Evolutionary conservation across 2,797 vertebrate species (phyloP).

Genomic region (Trichosurus vulpecula): DNA sequence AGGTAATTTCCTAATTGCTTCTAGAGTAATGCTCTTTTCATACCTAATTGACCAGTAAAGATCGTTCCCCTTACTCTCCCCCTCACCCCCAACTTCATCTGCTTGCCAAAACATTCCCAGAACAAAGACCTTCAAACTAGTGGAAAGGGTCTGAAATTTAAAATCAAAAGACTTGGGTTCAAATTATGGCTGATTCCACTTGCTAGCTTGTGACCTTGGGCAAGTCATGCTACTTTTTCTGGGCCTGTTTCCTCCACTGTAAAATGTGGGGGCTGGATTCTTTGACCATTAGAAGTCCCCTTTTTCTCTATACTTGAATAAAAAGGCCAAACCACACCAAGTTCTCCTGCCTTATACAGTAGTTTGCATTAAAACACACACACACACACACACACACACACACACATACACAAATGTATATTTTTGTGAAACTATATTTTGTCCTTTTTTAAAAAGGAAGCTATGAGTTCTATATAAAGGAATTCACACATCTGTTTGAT

Average conservation of each 20-base stretch:
- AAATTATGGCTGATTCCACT: not conserved
- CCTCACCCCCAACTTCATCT: not conserved
- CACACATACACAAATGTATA: not conserved
- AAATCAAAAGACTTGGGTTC: not conserved
- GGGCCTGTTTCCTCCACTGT: not conserved
- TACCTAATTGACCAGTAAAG: slow-evolving; percentile 18
- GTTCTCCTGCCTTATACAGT: slow-evolving; percentile 40
- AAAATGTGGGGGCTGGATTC: not conserved
- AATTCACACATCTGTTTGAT: slow-evolving; percentile 74
- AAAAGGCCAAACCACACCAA: slow-evolving; percentile 18
- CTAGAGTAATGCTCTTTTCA: slow-evolving; percentile 14
- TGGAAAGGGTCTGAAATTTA: not conserved
- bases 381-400: not conserved
- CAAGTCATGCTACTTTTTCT: not conserved
- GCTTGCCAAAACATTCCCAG: not conserved
- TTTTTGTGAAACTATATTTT: not conserved
- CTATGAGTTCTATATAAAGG: slow-evolving; percentile 59
- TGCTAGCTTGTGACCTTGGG: not conserved
- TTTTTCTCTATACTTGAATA: not conserved
- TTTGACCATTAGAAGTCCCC: not conserved
- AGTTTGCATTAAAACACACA: not conserved
- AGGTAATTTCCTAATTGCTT: slow-evolving; percentile 48
- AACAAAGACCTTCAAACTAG: not conserved
- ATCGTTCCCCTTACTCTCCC: not conserved
- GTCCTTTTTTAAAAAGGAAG: slow-evolving; percentile 60